A percentile compares a stretch with the other conserved stretches of the same genome.
Evolutionary conservation across 1,140 invertebrate species (phyloP).

Genomic region (Vanessa atalanta): DNA sequence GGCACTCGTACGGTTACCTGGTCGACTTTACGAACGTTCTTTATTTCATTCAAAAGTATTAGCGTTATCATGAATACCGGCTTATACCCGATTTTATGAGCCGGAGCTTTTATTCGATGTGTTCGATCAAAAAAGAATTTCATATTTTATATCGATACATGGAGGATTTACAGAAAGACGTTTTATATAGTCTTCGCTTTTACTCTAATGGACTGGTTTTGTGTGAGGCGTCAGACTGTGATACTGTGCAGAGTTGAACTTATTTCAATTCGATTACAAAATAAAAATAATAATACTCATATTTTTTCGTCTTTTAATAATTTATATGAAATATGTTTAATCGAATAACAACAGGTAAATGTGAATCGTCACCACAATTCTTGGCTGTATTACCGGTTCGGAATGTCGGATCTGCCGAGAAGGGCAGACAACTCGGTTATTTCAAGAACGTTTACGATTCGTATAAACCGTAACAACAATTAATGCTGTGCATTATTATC

Average conservation of each 20-base stretch:
- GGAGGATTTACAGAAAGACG: neutral
- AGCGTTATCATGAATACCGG: slow-evolving; percentile 11
- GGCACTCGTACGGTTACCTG: slow-evolving; percentile 12
- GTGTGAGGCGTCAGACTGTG: neutral
- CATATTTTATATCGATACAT: slow-evolving; percentile 2
- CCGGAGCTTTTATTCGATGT: neutral
- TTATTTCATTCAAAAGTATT: slow-evolving; percentile 17
- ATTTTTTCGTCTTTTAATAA: too few relatives aligned
- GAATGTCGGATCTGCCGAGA: too few relatives aligned
- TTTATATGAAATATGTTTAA: too few relatives aligned
- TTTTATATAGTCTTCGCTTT: neutral
- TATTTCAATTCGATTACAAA: too few relatives aligned
- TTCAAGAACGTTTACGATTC: too few relatives aligned
- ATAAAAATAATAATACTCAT: too few relatives aligned
- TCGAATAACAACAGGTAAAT: too few relatives aligned
- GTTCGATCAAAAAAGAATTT: neutral
- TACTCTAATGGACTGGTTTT: neutral
- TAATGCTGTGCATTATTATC: too few relatives aligned
- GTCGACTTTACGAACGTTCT: slow-evolving; percentile 2
- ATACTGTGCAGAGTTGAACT: neutral
- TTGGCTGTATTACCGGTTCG: too few relatives aligned
- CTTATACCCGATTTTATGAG: slow-evolving; percentile 10
- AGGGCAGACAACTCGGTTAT: too few relatives aligned
- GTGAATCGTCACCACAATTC: too few relatives aligned
- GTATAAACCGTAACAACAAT: too few relatives aligned